Base-by-base conservation (phyloP, 2,797 vertebrate genomes). In the Paedocypris micromegethes region DNA sequence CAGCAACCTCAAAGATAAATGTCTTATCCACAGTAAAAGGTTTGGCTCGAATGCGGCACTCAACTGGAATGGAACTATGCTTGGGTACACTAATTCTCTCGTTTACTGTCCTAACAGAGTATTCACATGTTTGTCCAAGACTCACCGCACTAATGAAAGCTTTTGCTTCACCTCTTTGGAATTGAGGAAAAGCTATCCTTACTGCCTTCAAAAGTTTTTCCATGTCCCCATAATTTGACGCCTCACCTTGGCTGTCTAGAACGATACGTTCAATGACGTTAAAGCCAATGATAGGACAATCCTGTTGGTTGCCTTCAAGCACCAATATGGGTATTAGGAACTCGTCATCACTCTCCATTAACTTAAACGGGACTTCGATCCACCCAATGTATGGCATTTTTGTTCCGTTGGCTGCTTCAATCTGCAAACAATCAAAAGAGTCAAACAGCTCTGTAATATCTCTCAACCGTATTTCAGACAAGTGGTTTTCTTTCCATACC, bases 1-100 rank as follows among this genome's bases (percentile, higher is more conserved):
- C 8, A 1, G 69, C 38, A 43, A 64, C 77, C 38, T 78, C 42
- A 64, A 76, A 76, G 0, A 75, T 4, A 46, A 75, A n/a, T 0
- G 55, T 63, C 40, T 58, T 66, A 6, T 74, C 42, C 3, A 76
- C 50, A 41, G 54, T 69, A 2, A 77, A 62, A 0, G 70, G 72
- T 4, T 7, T 58, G 1, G 68, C 0, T 38, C 64, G 51, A 48
- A 74, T 46, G 39, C 57, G 1, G 39, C 73, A 74, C 2, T 75
- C 37, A 9, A 70, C 6, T 2, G 57, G 65, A 2, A 77, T 9
- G 3, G 1, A 38, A 41, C 5, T 75, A 46, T 51, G 51, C 6
- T 63, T 69, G 8, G 62, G 5, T 0, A 77, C 40, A 3, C 6
- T 9, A 7, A 71, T 4, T 4, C 0, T 0, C 5, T 66, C 66